Percentiles rank a stretch among this genome's conserved stretches.
Conservation (phyloP, 2,797 vertebrate genomes). For the Acrossocheilus wenchowensis region DNA sequence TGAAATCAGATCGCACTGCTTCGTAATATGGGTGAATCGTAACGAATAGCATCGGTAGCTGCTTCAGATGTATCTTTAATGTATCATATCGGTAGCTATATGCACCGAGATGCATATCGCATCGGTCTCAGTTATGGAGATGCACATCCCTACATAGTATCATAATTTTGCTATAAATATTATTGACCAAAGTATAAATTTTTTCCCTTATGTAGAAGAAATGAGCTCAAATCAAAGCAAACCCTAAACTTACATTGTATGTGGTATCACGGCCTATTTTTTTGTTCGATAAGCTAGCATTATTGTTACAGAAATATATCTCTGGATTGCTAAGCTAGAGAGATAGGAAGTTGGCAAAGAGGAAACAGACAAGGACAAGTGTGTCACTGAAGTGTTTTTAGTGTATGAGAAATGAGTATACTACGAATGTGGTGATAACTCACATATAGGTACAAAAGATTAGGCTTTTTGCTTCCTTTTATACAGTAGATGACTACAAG, state of each 20-base stretch:
- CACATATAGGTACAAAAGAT: neutral
- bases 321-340: neutral
- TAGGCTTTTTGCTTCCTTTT: neutral
- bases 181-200: neutral
- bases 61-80: too few relatives aligned
- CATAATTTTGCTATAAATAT: neutral
- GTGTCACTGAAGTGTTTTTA: neutral
- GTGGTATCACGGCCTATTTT: neutral
- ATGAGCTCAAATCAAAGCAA: neutral
- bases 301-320: conserved; percentile 6
- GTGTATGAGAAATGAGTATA: neutral
- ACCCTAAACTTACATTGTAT: neutral
- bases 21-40: too few relatives aligned
- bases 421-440: neutral
- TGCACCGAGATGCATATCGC: too few relatives aligned
- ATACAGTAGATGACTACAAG: neutral
- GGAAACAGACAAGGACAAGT: conserved; percentile 31
- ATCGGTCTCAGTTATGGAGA: too few relatives aligned
- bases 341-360: conserved; percentile 25
- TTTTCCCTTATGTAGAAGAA: neutral
- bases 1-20: too few relatives aligned
- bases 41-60: too few relatives aligned
- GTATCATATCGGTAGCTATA: neutral
- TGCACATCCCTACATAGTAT: too few relatives aligned
- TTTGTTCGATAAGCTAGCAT: neutral